Evolutionary conservation across 2,113 vertebrate species (phyloP).

Genomic region (Athene cunicularia): DNA sequence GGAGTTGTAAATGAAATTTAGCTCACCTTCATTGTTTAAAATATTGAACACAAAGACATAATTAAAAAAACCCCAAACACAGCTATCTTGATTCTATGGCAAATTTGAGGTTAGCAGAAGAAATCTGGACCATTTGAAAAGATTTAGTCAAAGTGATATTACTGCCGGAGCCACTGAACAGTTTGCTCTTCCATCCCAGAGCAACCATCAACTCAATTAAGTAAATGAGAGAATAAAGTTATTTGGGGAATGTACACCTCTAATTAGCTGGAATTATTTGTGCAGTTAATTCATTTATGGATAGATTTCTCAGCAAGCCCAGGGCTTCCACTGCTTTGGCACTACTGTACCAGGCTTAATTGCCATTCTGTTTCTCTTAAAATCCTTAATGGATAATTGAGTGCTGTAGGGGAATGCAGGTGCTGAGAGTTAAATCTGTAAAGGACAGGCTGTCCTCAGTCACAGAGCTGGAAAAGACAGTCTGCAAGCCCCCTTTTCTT

Average conservation of each 20-base stretch:
- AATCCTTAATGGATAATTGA: slow-evolving; percentile 9
- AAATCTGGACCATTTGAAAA: neutral
- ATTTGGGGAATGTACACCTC: slow-evolving; percentile 37
- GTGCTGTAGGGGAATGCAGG: neutral
- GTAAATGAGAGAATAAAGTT: slow-evolving; percentile 10
- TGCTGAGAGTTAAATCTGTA: neutral
- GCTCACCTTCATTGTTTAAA: neutral
- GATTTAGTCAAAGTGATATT: neutral
- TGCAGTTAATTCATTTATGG: slow-evolving; percentile 52
- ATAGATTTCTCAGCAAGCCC: slow-evolving; percentile 50
- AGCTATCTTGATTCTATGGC: neutral
- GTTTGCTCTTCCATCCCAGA: neutral
- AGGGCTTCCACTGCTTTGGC: neutral
- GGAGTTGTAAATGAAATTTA: neutral
- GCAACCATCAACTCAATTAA: slow-evolving; percentile 42
- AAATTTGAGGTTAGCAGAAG: neutral
- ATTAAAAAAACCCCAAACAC: neutral
- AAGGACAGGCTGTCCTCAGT: neutral
- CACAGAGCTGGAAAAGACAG: neutral
- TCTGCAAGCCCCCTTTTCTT: neutral
- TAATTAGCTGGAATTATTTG: slow-evolving; percentile 61
- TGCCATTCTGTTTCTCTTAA: slow-evolving; percentile 41
- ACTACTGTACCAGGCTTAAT: neutral
- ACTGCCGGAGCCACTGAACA: neutral
- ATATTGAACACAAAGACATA: neutral